These are phyloP conservation scores for Charaxes varanes DNA, from an alignment of 1,140 invertebrate species.

Conservation along the genomic window DNA sequence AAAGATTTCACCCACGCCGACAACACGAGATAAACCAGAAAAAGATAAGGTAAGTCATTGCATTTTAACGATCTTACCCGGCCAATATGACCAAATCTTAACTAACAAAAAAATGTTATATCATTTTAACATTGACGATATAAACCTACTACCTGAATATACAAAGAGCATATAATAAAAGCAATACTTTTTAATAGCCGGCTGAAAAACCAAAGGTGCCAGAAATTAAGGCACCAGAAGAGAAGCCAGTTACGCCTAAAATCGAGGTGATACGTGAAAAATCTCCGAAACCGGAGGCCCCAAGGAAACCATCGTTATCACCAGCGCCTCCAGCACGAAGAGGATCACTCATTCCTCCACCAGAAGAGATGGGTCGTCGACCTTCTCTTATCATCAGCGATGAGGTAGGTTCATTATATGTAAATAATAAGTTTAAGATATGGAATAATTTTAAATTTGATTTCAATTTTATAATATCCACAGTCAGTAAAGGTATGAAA, in stretches of 20 bases:
- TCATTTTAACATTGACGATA: neutral
- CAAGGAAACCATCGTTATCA: slow-evolving; percentile 84
- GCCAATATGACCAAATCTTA: too few species aligned
- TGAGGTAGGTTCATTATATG: slow-evolving; percentile 79
- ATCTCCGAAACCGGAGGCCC: slow-evolving; percentile 78
- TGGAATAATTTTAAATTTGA: slow-evolving; percentile 8
- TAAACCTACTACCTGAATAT: neutral
- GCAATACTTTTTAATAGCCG: slow-evolving; percentile 30
- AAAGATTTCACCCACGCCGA: slow-evolving; percentile 55
- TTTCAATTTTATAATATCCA: slow-evolving; percentile 22
- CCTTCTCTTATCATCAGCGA: slow-evolving; percentile 94
- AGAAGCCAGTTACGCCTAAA: slow-evolving; percentile 83
- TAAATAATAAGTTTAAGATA: too few species aligned
- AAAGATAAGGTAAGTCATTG: slow-evolving; percentile 43
- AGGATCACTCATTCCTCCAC: slow-evolving; percentile 89
- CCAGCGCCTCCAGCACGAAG: slow-evolving; percentile 81
- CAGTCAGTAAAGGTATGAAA: slow-evolving; percentile 48
- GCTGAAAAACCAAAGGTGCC: slow-evolving; percentile 75
- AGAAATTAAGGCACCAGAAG: slow-evolving; percentile 82
- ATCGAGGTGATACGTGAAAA: slow-evolving; percentile 89
- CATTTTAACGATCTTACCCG: neutral
- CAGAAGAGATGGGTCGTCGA: slow-evolving; percentile 87
- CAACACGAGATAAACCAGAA: slow-evolving; percentile 58
- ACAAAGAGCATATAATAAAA: neutral
- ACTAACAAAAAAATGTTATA: too few species aligned